Evolutionary conservation across 2,797 vertebrate species (phyloP).

Genomic region (Notolepis coatsorum): DNA sequence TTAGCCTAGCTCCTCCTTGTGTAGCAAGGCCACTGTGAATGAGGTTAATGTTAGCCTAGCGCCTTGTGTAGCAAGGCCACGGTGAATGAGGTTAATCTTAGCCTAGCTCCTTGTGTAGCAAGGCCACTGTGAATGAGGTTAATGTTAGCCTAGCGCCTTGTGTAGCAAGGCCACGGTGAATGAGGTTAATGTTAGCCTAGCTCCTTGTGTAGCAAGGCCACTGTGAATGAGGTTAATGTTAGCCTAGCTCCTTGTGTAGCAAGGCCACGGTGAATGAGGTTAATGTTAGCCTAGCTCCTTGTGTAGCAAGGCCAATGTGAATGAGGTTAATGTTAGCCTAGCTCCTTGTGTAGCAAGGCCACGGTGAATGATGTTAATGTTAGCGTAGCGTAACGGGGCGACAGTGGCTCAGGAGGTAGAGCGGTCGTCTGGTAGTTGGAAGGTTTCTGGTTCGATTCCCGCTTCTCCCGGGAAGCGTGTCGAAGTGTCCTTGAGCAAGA

Average conservation of each 20-base stretch:
- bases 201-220: no score
- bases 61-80: no score
- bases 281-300: constrained; percentile 67
- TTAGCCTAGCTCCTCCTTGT: constrained; percentile 56
- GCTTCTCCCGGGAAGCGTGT: no score
- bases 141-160: constrained; percentile 66
- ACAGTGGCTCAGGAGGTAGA: no score
- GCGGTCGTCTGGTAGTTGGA: no score
- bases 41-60: constrained; percentile 68
- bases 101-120: constrained; percentile 40
- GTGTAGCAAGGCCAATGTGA: no score
- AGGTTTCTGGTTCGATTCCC: no score
- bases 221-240: constrained; percentile 77
- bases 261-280: no score
- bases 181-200: constrained; percentile 68
- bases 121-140: no score
- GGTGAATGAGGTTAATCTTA: constrained; percentile 75
- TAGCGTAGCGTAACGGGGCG: constrained; percentile 14
- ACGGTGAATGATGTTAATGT: constrained; percentile 24
- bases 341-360: constrained; percentile 27
- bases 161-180: no score
- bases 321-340: constrained; percentile 69
- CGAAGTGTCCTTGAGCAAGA: no score
- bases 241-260: constrained; percentile 42
- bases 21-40: no score